These are phyloP conservation scores for Antheraea mylitta DNA, from an alignment of 1,140 invertebrate genomes.

Conservation along the genomic window DNA sequence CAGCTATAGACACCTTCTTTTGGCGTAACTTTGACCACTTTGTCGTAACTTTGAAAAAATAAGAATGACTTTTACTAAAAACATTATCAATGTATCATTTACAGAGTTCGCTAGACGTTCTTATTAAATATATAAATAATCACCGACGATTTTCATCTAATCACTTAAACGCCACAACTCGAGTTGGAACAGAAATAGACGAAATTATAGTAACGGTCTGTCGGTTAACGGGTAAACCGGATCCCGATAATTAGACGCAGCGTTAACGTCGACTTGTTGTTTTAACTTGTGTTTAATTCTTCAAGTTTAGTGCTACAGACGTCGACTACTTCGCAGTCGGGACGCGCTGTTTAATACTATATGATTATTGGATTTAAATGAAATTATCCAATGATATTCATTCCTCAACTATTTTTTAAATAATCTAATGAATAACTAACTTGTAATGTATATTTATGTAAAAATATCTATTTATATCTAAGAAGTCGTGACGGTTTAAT, in stretches of 20 bases:
- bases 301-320: conserved; percentile 26
- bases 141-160: conserved; percentile 18
- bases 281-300: conserved; percentile 27
- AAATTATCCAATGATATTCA: no score
- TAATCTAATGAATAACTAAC: no score
- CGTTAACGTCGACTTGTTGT: conserved; percentile 28
- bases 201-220: conserved; percentile 26
- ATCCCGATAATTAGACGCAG: conserved; percentile 30
- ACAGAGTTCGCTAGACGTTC: not conserved
- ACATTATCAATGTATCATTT: not conserved
- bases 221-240: conserved; percentile 31
- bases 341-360: conserved; percentile 21
- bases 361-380: no score
- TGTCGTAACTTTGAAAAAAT: not conserved
- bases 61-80: not conserved
- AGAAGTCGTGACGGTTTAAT: no score
- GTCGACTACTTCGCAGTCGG: conserved; percentile 11
- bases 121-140: conserved; percentile 5
- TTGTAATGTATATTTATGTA: no score
- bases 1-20: no score
- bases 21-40: no score
- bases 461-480: no score
- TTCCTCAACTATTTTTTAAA: no score
- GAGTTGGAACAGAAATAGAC: conserved; percentile 5
- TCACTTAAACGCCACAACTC: conserved; percentile 13